Evolutionary conservation across 1,140 invertebrate genomes (phyloP), one percentile per base, ranked within the genome.

Genomic region (Pissodes strobi): DNA sequence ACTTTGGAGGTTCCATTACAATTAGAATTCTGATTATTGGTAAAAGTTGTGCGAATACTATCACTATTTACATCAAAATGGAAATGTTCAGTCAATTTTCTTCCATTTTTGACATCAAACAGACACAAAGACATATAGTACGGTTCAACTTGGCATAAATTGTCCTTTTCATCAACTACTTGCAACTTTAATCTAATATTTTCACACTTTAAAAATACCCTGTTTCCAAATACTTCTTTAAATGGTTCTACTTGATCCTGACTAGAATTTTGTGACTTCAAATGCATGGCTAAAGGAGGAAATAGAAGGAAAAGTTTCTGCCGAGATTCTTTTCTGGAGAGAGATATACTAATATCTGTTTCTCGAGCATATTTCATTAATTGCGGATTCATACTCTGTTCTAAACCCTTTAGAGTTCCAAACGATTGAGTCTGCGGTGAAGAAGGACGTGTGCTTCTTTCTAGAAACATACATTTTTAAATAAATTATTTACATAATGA

Each of bases 61-160:
- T 83, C 78, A 64, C 90, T 85, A 79, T 96, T 96, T 0, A 95
- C 81, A 78, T 96, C 91, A 76, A 95, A 93, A 77, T 94, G 88
- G 80, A 97, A 97, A 78, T 95, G 94, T 79, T 97, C 95, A 0
- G 92, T 92, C 17, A 97, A 81, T 80, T 97, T 97, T 71, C 87
- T 86, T 10, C 90, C 90, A 65, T 88, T 86, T 73, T 88, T 88
- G 1, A 89, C 88, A 83, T 97, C 94, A 78, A 91, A 97, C 3
- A 98, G 76, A 45, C 91, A 87, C 41, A 97, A 80, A 8, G 88
- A 87, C 2, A 94, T 90, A 71, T 93, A 91, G 78, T 97, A 97
- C 1, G 95, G 95, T 74, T 97, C 95, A 23, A 97, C 91, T 83
- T 95, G 93, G 72, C 87, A 88, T 15, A 90, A 72, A 67, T 89